Evolutionary conservation across 2,888 invertebrate genomes (phyloP).

Genomic region (Sarcophaga carnaria): DNA sequence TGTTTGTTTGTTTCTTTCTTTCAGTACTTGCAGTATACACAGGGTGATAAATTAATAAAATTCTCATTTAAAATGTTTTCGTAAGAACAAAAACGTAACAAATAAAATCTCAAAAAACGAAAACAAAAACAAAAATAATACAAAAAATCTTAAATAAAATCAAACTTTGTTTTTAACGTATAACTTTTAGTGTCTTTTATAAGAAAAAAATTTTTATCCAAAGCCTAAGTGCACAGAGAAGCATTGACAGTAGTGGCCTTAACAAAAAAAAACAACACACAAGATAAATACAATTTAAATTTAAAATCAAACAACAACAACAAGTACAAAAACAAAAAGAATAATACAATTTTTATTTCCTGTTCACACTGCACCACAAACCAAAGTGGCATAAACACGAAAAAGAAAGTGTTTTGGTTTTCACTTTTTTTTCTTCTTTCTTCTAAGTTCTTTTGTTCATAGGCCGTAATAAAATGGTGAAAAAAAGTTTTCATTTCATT

Average conservation of each 20-base stretch:
- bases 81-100: conserved; percentile 47
- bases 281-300: conserved; percentile 33
- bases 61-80: conserved; percentile 68
- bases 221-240: neutral
- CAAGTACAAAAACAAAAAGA: neutral
- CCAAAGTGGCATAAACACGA: conserved; percentile 45
- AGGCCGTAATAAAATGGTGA: conserved; percentile 29
- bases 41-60: conserved; percentile 69
- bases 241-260: neutral
- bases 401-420: conserved; percentile 58
- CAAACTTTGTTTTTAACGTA: conserved; percentile 51
- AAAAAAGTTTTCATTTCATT: conserved; percentile 11
- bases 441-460: conserved; percentile 25
- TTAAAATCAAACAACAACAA: conserved; percentile 32
- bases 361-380: conserved; percentile 54
- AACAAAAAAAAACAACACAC: neutral
- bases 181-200: conserved; percentile 58
- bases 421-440: conserved; percentile 35
- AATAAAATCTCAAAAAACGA: conserved; percentile 24
- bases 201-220: conserved; percentile 9
- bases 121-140: conserved; percentile 22
- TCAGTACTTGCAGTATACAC: conserved; percentile 6
- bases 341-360: conserved; percentile 43
- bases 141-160: conserved; percentile 51
- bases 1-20: neutral